A percentile compares a stretch with the other conserved stretches of the same genome.
These are phyloP conservation scores for Hofmannophila pseudospretella DNA, from an alignment of 2,888 invertebrate genomes.

Conservation along the genomic window DNA sequence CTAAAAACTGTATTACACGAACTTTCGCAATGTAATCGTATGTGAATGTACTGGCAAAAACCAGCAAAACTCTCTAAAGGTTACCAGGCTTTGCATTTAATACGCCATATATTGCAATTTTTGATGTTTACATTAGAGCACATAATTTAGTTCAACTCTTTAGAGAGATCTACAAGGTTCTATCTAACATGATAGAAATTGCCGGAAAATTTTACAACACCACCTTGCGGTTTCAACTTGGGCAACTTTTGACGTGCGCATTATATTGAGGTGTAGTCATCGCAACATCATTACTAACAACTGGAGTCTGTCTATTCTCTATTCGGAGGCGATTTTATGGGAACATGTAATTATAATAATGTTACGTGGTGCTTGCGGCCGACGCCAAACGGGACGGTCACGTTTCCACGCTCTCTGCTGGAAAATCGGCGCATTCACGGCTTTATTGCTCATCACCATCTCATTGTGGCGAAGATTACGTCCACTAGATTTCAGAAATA, in stretches of 20 bases:
- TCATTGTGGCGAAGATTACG: slow-evolving; percentile 58
- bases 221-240: slow-evolving; percentile 7
- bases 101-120: too few relatives aligned
- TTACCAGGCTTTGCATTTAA: too few relatives aligned
- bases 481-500: slow-evolving; percentile 28
- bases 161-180: too few relatives aligned
- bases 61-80: too few relatives aligned
- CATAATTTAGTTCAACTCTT: too few relatives aligned
- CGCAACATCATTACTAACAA: slow-evolving; percentile 9
- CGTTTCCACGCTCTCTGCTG: slow-evolving; percentile 35
- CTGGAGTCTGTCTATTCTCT: slow-evolving; percentile 9
- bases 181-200: too few relatives aligned
- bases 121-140: too few relatives aligned
- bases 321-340: slow-evolving; percentile 35
- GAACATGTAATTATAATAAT: slow-evolving; percentile 39
- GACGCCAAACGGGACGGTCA: slow-evolving; percentile 48
- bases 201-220: too few relatives aligned
- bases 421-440: slow-evolving; percentile 46
- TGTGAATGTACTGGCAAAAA: too few relatives aligned
- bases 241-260: slow-evolving; percentile 8
- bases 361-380: slow-evolving; percentile 36
- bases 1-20: too few relatives aligned
- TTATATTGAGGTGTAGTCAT: slow-evolving; percentile 11
- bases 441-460: slow-evolving; percentile 46
- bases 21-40: too few relatives aligned